Evolutionary conservation across 2,888 invertebrate species (phyloP), one percentile per base, ranked within the genome.

Genomic region (Lamproptera curius): DNA sequence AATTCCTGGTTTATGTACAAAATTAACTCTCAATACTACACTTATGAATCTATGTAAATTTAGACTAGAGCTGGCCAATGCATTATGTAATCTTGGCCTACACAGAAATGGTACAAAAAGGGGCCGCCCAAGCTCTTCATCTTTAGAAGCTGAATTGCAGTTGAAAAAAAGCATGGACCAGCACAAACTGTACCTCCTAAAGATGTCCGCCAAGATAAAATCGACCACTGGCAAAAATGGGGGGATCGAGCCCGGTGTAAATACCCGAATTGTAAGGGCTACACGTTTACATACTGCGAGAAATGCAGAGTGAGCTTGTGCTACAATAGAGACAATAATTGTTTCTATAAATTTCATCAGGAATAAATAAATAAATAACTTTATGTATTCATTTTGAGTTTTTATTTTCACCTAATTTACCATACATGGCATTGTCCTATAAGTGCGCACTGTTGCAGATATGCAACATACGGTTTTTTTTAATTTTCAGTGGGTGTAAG

Each of bases 91-190:
- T 16, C 15, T 31, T 23, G 43, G 43, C 20, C 37, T 10, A 15
- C 15, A 42, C 31, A 42, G 13, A 11, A 9, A 16, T 13, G 35
- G 39, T 46, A 52, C 49, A 33, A 53, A 53, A 53, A 56, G 52
- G 46, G 57, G 56, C 20, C 56, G 58, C 35, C 56, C 57, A 48
- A 59, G 55, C 42, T 43, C 49, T 34, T 54, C 50, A 41, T 38
- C 42, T 36, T 39, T 61, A 44, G 57, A 61, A 50, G 33, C 50
- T 35, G 56, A 59, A 51, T 43, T 59, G 5, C 51, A 55, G 33
- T 31, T 53, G 33, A 63, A 62, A 54, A 61, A 41, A 58, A 54
- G 42, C 57, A 50, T 43, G 50, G 56, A 38, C 43, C 57, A 46
- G 48, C 53, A 42, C 52, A 48, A 48, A n/a, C 49, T 52, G 23